Percentiles rank a stretch among this genome's conserved stretches.
These are phyloP conservation scores for Napeogenes sylphis DNA, from an alignment of 2,888 invertebrate species.

Conservation along the genomic window DNA sequence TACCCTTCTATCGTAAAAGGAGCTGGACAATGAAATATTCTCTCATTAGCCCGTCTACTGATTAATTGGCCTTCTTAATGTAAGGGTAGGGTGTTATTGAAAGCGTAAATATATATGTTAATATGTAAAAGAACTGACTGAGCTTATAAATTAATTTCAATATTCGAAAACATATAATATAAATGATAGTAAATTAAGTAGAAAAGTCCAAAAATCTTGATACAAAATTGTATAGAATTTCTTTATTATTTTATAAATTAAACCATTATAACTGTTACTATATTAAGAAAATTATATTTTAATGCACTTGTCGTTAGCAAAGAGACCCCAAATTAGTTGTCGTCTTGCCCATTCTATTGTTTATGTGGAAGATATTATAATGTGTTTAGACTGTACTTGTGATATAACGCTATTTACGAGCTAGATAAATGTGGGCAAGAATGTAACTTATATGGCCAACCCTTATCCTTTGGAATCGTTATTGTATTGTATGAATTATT, in stretches of 20 bases:
- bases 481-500: background rate
- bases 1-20: conserved; percentile 59
- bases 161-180: background rate
- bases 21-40: conserved; percentile 75
- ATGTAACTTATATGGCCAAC: conserved; percentile 39
- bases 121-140: background rate
- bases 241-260: too few relatives aligned
- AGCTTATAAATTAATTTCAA: background rate
- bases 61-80: conserved; percentile 74
- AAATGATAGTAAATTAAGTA: too few relatives aligned
- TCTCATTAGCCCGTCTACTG: conserved; percentile 74
- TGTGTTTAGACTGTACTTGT: conserved; percentile 70
- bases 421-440: conserved; percentile 54
- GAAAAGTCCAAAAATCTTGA: too few relatives aligned
- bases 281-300: too few relatives aligned
- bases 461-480: conserved; percentile 28
- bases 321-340: conserved; percentile 38
- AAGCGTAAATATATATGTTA: conserved; percentile 31
- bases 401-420: conserved; percentile 63
- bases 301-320: conserved; percentile 35
- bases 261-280: too few relatives aligned
- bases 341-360: conserved; percentile 70
- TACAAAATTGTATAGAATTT: too few relatives aligned
- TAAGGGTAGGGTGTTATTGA: conserved; percentile 35
- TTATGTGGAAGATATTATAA: conserved; percentile 68